Conservation (phyloP, 2,888 invertebrate genomes). For the Biston betularia region DNA sequence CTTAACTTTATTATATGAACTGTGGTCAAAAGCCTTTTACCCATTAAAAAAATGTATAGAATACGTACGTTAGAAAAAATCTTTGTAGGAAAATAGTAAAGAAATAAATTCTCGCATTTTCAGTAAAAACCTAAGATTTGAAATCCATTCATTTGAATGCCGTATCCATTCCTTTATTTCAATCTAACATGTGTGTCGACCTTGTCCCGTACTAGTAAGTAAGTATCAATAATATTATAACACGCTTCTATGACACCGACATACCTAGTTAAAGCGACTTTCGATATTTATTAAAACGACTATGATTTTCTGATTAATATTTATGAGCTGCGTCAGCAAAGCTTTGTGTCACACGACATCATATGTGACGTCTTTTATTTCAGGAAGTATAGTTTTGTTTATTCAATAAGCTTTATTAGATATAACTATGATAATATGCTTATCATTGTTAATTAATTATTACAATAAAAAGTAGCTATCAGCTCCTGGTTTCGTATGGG, state of each 20-base stretch:
- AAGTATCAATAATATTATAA: conserved; percentile 13
- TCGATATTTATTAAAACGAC: conserved; percentile 12
- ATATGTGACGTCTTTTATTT: conserved; percentile 24
- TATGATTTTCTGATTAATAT: conserved; percentile 31
- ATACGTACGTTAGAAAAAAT: no score
- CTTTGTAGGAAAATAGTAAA: neutral
- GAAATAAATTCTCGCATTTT: neutral
- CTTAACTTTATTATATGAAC: no score
- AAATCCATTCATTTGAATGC: conserved; percentile 9
- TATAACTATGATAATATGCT: no score
- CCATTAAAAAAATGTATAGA: no score
- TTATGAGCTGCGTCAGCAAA: conserved; percentile 18
- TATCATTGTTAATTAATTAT: no score
- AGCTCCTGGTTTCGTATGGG: no score
- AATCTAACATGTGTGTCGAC: conserved; percentile 16
- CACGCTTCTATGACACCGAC: conserved; percentile 9
- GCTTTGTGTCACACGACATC: neutral
- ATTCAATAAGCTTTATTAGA: no score
- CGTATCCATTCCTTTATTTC: conserved; percentile 15
- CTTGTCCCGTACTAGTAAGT: conserved; percentile 34
- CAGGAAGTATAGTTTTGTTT: conserved; percentile 5
- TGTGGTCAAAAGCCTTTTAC: no score
- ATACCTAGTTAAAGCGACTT: conserved; percentile 11
- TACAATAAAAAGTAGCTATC: no score
- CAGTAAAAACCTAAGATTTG: neutral